Percentiles rank a stretch among this genome's conserved stretches.
Conservation (phyloP, 2,113 vertebrate species). For the Hydrochoerus hydrochaeris region DNA sequence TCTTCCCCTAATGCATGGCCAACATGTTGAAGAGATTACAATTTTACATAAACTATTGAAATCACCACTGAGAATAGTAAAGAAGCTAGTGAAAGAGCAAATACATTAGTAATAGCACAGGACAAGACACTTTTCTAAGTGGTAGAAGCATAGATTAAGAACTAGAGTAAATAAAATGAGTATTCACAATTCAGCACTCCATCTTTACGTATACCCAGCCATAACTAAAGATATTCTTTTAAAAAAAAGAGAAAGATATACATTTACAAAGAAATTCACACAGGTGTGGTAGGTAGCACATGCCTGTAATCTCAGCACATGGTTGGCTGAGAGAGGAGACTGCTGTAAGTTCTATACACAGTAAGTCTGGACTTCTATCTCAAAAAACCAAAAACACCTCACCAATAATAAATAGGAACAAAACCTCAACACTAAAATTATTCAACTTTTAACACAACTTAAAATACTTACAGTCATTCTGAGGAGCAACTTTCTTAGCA, state of each 20-base stretch:
- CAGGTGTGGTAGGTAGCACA: not conserved
- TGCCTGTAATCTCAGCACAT: not conserved
- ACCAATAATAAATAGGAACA: conserved; percentile 72
- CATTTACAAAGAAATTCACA: conserved; percentile 3
- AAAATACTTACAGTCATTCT: conserved; percentile 95
- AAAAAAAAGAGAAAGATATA: not conserved
- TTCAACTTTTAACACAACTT: conserved; percentile 67
- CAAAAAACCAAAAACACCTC: not conserved
- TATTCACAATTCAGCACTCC: not conserved
- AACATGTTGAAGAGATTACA: conserved; percentile 18
- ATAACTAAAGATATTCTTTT: not conserved
- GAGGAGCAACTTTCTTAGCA: conserved; percentile 98
- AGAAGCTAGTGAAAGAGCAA: not conserved
- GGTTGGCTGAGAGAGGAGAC: not conserved
- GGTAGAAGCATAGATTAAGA: not conserved
- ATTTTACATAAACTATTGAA: conserved; percentile 38
- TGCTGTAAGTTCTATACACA: not conserved
- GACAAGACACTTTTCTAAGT: not conserved
- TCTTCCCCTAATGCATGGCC: not conserved
- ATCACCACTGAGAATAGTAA: not conserved
- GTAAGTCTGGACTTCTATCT: not conserved
- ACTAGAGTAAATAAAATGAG: not conserved
- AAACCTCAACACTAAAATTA: conserved; percentile 66
- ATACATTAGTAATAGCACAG: not conserved
- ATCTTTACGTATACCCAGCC: not conserved